Percentiles rank a stretch among this genome's conserved stretches.
These are phyloP conservation scores for Ceratotherium simum DNA, from an alignment of 2,113 vertebrate genomes.

Conservation along the genomic window DNA sequence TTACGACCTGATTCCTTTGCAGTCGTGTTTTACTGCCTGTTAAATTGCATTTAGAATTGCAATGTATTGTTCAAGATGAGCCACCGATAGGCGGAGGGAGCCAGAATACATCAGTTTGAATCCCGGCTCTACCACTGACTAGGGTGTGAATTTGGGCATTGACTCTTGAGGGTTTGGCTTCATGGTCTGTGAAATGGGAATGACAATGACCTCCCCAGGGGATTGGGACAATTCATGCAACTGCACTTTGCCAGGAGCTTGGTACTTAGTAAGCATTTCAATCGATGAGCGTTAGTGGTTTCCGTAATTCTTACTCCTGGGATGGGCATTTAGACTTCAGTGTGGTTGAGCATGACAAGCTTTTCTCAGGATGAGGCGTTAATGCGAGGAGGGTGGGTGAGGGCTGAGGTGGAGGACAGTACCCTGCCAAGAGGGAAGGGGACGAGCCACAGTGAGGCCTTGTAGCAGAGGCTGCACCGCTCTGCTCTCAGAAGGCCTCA, in stretches of 20 bases:
- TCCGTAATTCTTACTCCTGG: neutral
- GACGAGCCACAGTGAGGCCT: neutral
- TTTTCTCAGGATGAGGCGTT: neutral
- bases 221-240: fast-evolving
- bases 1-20: neutral
- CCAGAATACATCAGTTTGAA: neutral
- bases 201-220: neutral
- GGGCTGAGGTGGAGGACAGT: neutral
- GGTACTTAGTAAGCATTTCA: fast-evolving
- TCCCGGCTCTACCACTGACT: neutral
- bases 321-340: neutral
- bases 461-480: neutral
- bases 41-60: neutral
- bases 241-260: neutral
- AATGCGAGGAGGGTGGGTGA: no score
- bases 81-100: fast-evolving
- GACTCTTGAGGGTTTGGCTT: neutral
- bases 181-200: no score
- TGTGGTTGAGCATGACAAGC: neutral
- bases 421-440: neutral
- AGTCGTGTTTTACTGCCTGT: neutral
- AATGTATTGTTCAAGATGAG: neutral
- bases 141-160: neutral
- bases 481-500: neutral
- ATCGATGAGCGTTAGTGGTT: fast-evolving